A percentile compares a stretch with the other conserved stretches of the same genome.
phyloP scores from a whole-genome alignment of 1,140 invertebrate species.

The Drosophila mojavensis region DNA sequence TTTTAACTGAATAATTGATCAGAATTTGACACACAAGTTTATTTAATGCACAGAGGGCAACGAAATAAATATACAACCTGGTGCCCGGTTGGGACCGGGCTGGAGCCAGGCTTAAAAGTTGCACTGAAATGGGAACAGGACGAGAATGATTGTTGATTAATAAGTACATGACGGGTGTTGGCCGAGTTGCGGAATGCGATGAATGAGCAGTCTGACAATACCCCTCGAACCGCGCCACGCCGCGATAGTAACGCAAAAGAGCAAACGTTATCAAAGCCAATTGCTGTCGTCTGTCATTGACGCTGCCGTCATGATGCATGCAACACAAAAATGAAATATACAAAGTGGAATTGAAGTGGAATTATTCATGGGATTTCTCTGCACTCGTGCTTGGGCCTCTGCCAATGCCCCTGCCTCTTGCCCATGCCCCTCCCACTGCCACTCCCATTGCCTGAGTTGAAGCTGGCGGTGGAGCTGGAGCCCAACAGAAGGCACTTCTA shows the following conservation, averaged over 20 bases:
- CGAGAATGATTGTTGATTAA: constrained; percentile 65
- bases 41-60: constrained; percentile 53
- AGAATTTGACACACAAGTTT: constrained; percentile 66
- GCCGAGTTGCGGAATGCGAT: not conserved
- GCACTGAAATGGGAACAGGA: constrained; percentile 24
- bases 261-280: constrained; percentile 68
- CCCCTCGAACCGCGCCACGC: not conserved
- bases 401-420: not conserved
- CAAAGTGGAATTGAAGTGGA: constrained; percentile 79
- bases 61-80: constrained; percentile 27
- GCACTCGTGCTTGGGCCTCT: constrained; percentile 15
- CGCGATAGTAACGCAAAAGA: constrained; percentile 24
- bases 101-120: constrained; percentile 29
- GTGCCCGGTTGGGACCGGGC: not conserved
- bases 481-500: constrained; percentile 19
- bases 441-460: not conserved
- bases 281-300: constrained; percentile 66
- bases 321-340: constrained; percentile 75
- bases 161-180: constrained; percentile 34
- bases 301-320: constrained; percentile 62
- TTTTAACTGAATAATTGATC: constrained; percentile 74
- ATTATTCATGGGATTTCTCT: constrained; percentile 73
- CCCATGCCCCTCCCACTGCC: constrained; percentile 11
- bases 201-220: not conserved
- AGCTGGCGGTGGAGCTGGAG: constrained; percentile 14